These are phyloP conservation scores for Drosophila bifasciata DNA, from an alignment of 1,140 invertebrate genomes.

Conservation along the genomic window DNA sequence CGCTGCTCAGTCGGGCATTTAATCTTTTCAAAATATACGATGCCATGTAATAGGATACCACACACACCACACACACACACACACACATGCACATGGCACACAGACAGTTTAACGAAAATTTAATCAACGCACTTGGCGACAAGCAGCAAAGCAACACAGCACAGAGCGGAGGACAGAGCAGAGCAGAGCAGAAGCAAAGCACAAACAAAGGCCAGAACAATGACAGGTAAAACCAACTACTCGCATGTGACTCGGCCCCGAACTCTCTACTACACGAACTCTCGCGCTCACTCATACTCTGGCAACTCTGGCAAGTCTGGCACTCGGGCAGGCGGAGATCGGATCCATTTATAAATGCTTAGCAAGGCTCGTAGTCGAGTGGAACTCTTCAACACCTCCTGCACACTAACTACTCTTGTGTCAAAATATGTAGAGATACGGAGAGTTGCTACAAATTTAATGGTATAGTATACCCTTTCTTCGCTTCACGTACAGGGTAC, in stretches of 20 bases:
- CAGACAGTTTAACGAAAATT: constrained; percentile 60
- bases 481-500: no score
- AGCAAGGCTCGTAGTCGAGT: constrained; percentile 13
- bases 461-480: no score
- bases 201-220: constrained; percentile 43
- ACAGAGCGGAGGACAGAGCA: no score
- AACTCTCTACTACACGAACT: no score
- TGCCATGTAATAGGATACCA: constrained; percentile 38
- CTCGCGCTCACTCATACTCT: constrained; percentile 1
- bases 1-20: constrained; percentile 36
- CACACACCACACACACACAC: constrained; percentile 8
- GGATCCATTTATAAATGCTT: constrained; percentile 78
- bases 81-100: not conserved
- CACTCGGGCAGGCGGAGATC: constrained; percentile 47
- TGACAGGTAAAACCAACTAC: constrained; percentile 28
- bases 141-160: constrained; percentile 14
- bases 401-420: no score
- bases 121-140: constrained; percentile 75
- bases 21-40: constrained; percentile 53
- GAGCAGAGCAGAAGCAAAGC: constrained; percentile 11
- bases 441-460: no score
- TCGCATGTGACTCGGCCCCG: constrained; percentile 27
- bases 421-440: no score
- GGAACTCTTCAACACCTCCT: constrained; percentile 21
- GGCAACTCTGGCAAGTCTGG: no score